These are phyloP conservation scores for Hyla sarda DNA, from an alignment of 2,113 vertebrate species.

Conservation along the genomic window DNA sequence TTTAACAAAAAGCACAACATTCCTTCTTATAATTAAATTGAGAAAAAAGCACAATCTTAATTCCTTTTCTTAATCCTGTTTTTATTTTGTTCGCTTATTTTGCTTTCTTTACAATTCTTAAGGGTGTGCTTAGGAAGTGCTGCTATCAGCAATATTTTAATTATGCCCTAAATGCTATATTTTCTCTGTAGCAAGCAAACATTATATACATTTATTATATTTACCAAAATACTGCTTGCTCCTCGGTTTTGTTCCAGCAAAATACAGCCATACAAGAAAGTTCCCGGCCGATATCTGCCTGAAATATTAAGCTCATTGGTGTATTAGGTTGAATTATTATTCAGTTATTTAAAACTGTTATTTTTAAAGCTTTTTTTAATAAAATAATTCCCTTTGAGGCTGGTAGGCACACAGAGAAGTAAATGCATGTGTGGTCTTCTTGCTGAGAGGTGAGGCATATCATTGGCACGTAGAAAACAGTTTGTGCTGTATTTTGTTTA, in stretches of 20 bases:
- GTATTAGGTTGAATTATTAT: background rate
- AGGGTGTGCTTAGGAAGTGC: constrained; percentile 17
- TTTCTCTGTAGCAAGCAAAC: constrained; percentile 26
- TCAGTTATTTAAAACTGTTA: background rate
- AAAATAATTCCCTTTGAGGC: background rate
- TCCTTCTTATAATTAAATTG: background rate
- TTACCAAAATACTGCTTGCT: constrained; percentile 54
- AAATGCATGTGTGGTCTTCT: too few species aligned
- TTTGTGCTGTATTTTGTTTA: too few species aligned
- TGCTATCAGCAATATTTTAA: constrained; percentile 44
- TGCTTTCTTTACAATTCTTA: constrained; percentile 35
- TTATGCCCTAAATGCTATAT: constrained; percentile 50
- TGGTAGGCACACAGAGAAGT: background rate
- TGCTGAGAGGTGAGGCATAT: too few species aligned
- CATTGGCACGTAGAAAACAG: too few species aligned
- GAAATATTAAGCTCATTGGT: constrained; percentile 3
- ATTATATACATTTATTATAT: constrained; percentile 55
- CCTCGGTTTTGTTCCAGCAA: constrained; percentile 29
- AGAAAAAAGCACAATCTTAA: background rate
- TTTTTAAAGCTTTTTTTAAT: too few species aligned
- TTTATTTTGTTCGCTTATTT: constrained; percentile 1
- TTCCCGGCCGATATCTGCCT: background rate
- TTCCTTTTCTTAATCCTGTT: background rate
- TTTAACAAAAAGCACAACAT: background rate
- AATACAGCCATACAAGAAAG: constrained; percentile 20